Evolutionary conservation across 2,888 invertebrate genomes (phyloP), one percentile per base, ranked within the genome.

Genomic region (Ellobium chinense): DNA sequence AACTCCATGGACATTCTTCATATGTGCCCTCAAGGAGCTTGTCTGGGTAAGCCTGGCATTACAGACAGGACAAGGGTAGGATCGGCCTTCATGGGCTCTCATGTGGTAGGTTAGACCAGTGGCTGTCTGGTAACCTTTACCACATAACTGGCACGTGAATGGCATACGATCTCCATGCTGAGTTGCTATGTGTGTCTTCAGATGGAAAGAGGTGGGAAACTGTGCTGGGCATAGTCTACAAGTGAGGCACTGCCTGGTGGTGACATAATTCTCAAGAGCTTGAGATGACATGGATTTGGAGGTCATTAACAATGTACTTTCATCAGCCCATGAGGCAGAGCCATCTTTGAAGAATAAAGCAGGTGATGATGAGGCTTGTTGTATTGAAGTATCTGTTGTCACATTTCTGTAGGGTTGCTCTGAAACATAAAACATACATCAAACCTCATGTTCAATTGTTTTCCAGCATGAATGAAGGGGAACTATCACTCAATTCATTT

Each of bases 131-230:
- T 66, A 78, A 14, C 78, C 78, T 29, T 66, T 78, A 31, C 69
- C 69, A 70, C 78, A 78, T 7, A 78, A 36, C 7, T 12, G 21
- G 24, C 78, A 78, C 4, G 78, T 60, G 27, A 60, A 78, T 56
- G 78, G 78, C 78, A 78, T 68, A 18, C 54, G 54, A 62, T 75
- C 63, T 1, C 75, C 75, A 65, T 75, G 75, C 24, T 65, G 75
- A 2, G 34, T 18, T 18, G 75, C 62, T 21, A 63, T 31, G 39
- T 75, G 75, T 2, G 46, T 75, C 37, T 75, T 75, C 65, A 75
- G 65, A 21, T 75, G 63, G 39, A 39, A 31, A 21, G 21, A 9
- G 37, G 62, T 58, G 21, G 62, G 54, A 34, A 75, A 75, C 9
- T 62, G 60, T 37, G 73, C 73, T 18, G 27, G n/a, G 21, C 73